Evolutionary conservation across 2,888 invertebrate genomes (phyloP), one percentile per base, ranked within the genome.

Genomic region (Thysanoteuthis rhombus): DNA sequence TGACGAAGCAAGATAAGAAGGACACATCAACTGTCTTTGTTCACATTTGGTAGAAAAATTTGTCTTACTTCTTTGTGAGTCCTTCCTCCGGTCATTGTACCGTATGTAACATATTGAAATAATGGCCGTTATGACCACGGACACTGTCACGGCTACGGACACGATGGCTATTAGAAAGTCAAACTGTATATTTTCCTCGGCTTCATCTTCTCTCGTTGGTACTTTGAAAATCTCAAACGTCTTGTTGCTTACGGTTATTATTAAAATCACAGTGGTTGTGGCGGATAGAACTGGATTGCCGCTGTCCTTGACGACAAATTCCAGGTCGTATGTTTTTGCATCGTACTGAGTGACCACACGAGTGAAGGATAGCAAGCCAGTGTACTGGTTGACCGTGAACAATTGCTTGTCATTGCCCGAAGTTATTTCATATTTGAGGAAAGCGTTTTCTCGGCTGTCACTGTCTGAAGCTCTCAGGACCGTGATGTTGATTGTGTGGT

Each of bases 41-140:
- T 75, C 75, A 75, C 75, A 75, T 75, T 75, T 75, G n/a, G 75
- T 75, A n/a, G n/a, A 75, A 75, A n/a, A 75, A 75, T 75, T 75
- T 10, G 75, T 75, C n/a, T 75, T 75, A 75, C n/a, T 75, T 75
- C 75, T 75, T 25, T 75, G 75, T 16, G 75, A 75, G 36, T 75
- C 75, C 75, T 75, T 75, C 36, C 75, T 75, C n/a, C 25, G 75
- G 36, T 75, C 75, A 75, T 75, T 75, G 75, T 75, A 75, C n/a
- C 75, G n/a, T 75, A 75, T 75, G 36, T 75, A 75, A 19, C 75
- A 75, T 75, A 75, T 75, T 75, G 75, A 75, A 75, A 75, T 75
- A 75, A 75, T 75, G n/a, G 75, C 75, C 16, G 75, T 75, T 3
- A 75, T 75, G 75, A 75, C 75, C 75, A 75, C 75, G 36, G 75